Conservation (phyloP, 2,113 vertebrate genomes). For the Chionomys nivalis region DNA sequence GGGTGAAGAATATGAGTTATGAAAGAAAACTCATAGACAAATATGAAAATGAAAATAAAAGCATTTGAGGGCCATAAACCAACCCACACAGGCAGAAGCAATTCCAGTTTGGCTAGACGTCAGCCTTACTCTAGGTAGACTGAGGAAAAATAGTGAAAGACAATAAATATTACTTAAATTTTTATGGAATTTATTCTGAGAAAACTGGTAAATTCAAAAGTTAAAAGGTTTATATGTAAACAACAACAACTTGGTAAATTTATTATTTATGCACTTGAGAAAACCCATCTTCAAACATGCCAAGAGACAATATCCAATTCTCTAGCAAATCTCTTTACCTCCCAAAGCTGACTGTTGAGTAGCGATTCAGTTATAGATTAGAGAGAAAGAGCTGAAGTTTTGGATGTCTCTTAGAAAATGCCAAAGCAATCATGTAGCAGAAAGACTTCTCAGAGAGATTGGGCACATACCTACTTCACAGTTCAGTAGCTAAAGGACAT, state of each 20-base stretch:
- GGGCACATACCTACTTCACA: neutral
- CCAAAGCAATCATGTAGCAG: neutral
- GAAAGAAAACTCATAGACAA: neutral
- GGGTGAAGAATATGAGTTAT: neutral
- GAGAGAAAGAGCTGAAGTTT: neutral
- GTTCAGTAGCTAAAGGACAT: neutral
- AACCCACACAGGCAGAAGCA: neutral
- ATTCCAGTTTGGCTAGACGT: neutral
- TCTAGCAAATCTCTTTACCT: neutral
- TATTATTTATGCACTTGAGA: neutral
- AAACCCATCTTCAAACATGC: neutral
- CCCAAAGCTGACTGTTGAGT: neutral
- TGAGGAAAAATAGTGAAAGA: neutral
- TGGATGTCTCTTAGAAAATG: constrained; percentile 5
- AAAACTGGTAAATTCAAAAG: neutral
- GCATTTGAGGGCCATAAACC: neutral
- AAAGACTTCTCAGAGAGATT: neutral
- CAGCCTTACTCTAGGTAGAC: neutral
- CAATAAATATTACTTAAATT: neutral
- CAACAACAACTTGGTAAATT: neutral
- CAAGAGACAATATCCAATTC: neutral
- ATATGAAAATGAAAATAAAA: neutral
- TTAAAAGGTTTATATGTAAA: neutral
- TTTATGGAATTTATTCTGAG: neutral
- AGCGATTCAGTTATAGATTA: neutral